Conservation (phyloP, 2,797 vertebrate genomes). For the Chelon auratus region DNA sequence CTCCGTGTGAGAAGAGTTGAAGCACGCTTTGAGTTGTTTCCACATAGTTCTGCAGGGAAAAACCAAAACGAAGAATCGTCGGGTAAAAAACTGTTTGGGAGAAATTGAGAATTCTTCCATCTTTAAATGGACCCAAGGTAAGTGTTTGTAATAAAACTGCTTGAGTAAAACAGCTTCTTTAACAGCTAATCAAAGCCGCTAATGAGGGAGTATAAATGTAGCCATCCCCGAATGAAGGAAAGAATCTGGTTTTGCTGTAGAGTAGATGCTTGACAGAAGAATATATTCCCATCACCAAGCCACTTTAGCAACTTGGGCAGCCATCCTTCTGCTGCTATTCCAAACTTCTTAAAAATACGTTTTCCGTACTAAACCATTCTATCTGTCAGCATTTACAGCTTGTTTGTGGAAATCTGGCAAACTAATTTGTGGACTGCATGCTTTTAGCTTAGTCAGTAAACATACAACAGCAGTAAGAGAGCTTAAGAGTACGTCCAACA, state of each 20-base stretch:
- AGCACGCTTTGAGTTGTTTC: slow-evolving; percentile 75
- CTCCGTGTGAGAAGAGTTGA: slow-evolving; percentile 52
- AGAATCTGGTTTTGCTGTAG: neutral
- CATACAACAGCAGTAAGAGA: slow-evolving; percentile 19
- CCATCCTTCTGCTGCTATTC: neutral
- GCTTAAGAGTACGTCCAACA: neutral
- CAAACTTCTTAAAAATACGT: neutral
- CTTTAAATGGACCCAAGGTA: slow-evolving; percentile 48
- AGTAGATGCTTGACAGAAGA: neutral
- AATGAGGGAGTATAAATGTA: slow-evolving; percentile 6
- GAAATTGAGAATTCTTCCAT: slow-evolving; percentile 48
- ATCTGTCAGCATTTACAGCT: neutral
- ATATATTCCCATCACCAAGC: neutral
- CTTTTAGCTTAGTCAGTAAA: neutral
- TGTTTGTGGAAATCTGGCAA: neutral
- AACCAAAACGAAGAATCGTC: slow-evolving; percentile 42
- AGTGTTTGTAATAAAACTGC: slow-evolving; percentile 48
- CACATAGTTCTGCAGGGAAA: slow-evolving; percentile 59
- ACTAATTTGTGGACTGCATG: too few species aligned
- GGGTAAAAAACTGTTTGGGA: slow-evolving; percentile 46
- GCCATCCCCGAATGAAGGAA: neutral
- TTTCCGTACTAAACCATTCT: neutral
- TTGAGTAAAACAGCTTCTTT: slow-evolving; percentile 40
- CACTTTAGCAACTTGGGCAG: neutral
- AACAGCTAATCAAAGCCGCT: slow-evolving; percentile 36